Evolutionary conservation across 2,113 vertebrate species (phyloP).

Genomic region (Gambusia affinis): DNA sequence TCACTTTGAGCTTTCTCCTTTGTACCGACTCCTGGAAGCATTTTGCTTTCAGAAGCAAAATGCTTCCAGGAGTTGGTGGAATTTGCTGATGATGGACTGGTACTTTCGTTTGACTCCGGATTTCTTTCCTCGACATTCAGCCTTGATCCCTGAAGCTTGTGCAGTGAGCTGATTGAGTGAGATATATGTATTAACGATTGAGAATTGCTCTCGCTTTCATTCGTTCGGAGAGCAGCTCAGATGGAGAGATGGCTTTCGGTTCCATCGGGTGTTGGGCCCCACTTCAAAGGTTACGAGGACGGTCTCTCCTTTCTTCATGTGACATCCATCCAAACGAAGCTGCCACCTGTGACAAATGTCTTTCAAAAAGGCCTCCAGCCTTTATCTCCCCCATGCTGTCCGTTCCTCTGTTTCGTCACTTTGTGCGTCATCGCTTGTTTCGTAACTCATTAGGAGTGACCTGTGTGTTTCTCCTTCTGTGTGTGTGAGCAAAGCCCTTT

Average conservation of each 20-base stretch:
- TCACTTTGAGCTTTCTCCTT: too few species aligned
- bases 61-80: too few species aligned
- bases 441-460: slow-evolving; percentile 39
- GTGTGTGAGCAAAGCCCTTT: slow-evolving; percentile 13
- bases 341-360: slow-evolving; percentile 41
- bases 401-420: slow-evolving; percentile 37
- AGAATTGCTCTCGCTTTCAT: not conserved
- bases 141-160: not conserved
- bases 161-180: not conserved
- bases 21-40: too few species aligned
- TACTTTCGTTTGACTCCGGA: not conserved
- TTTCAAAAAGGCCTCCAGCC: slow-evolving; percentile 38
- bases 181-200: not conserved
- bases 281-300: slow-evolving; percentile 3
- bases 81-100: too few species aligned
- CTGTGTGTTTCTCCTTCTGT: slow-evolving; percentile 9
- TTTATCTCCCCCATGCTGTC: slow-evolving; percentile 54
- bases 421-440: slow-evolving; percentile 63
- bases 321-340: slow-evolving; percentile 31
- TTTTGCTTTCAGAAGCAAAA: too few species aligned
- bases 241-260: not conserved
- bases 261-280: not conserved
- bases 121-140: not conserved
- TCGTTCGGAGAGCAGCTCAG: not conserved
- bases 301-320: slow-evolving; percentile 31